Base-by-base conservation (phyloP, 1,140 invertebrate genomes). In the Cotesia glomerata region DNA sequence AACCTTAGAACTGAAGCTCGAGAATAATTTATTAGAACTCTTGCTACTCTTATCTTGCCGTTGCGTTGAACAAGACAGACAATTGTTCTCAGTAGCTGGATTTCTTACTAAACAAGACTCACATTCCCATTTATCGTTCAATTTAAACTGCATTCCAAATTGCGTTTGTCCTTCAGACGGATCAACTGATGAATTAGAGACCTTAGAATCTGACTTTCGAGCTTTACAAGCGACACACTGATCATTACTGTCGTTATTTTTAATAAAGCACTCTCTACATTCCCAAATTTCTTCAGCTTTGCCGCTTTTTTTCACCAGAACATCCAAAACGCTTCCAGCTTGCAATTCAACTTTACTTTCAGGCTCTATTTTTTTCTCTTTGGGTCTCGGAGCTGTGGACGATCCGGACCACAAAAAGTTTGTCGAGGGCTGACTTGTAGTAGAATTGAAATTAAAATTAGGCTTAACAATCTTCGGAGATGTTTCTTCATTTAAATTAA, bases 31-130 rank as follows among this genome's bases (percentile, higher is more conserved):
- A n/a, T n/a, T 14, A 39, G 63, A 26, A 26, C 26, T 26, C 1
- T 26, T 26, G 26, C 26, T 32, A 54, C 0, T 39, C 2, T 61
- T 52, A 8, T 36, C 13, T 8, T 18, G 63, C 77, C 14, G 85
- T 83, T 56, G 16, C 49, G 88, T 84, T 74, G 88, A 88, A 82
- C 92, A 94, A 8, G 91, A 91, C 4, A 89, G 84, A 85, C 93
- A 94, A 72, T 90, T 92, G 3, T 74, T 75, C 14, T 84, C 83
- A 8, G 85, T 84, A 14, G 84, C 77, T 54, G 91, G 89, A 82
- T 94, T 94, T 62, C 86, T 84, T 2, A 93, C 86, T 86, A 91
- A 88, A 83, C 93, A 94, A 54, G 84, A 86, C 8, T 83, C 77
- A 84, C 93, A 94, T 69, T 91, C 90, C 92, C 92, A 93, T 66